Conservation (phyloP, 2,888 invertebrate species). For the Nysson spinosus region DNA sequence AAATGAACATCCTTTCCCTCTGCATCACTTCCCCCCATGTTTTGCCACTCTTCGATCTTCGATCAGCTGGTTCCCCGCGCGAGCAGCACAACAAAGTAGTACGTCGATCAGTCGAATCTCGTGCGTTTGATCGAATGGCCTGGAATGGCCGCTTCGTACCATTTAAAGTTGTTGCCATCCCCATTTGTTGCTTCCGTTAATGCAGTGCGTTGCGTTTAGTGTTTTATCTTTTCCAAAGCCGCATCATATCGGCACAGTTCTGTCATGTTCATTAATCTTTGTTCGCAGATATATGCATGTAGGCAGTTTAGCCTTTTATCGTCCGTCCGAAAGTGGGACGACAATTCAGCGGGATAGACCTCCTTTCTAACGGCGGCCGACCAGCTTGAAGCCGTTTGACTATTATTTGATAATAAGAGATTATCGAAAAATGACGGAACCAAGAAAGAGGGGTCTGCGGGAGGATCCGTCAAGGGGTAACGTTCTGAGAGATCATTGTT, state of each 20-base stretch:
- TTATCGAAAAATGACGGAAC: conserved; percentile 30
- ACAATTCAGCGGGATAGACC: conserved; percentile 44
- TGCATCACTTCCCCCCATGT: neutral
- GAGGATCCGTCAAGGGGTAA: conserved; percentile 60
- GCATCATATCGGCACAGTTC: too few species aligned
- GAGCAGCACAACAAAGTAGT: conserved; percentile 31
- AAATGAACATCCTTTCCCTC: too few species aligned
- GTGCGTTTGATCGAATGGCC: conserved; percentile 21
- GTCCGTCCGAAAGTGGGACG: conserved; percentile 36
- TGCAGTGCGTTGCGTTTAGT: conserved; percentile 15
- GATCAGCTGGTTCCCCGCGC: conserved; percentile 24
- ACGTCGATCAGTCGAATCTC: conserved; percentile 36
- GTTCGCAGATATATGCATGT: conserved; percentile 48
- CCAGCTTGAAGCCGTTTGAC: neutral
- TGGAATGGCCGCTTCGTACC: conserved; percentile 43
- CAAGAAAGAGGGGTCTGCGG: conserved; percentile 8
- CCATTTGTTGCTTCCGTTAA: conserved; percentile 3
- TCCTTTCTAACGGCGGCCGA: neutral
- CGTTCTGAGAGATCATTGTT: conserved; percentile 62
- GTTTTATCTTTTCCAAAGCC: too few species aligned
- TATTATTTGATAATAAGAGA: neutral
- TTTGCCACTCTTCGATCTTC: neutral
- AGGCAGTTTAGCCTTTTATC: conserved; percentile 29
- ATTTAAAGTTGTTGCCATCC: conserved; percentile 9
- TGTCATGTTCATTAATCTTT: conserved; percentile 18